Percentiles rank a stretch among this genome's conserved stretches.
phyloP scores from a whole-genome alignment of 2,113 vertebrate species.

The Clarias magur region DNA sequence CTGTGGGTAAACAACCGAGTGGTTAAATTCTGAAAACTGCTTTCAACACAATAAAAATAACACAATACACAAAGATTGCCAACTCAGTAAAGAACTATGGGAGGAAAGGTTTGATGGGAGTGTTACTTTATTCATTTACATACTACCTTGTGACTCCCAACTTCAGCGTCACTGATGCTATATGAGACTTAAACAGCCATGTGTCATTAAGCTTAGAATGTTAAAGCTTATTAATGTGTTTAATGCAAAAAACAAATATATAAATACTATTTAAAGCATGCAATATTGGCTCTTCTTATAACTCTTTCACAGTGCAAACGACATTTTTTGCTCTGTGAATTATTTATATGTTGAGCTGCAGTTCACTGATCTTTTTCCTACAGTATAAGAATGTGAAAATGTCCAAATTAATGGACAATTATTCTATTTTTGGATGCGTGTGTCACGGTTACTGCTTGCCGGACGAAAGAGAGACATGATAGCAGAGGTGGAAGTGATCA shows the following conservation, averaged over 20 bases:
- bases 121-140: not conserved
- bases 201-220: not conserved
- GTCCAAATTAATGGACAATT: conserved; percentile 1
- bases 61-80: not conserved
- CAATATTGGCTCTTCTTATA: not conserved
- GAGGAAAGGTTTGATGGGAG: not conserved
- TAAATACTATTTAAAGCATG: not conserved
- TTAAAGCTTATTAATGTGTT: not conserved
- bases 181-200: not conserved
- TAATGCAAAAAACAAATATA: not conserved
- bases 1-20: not conserved
- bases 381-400: not conserved
- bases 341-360: not conserved
- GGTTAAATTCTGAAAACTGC: not conserved
- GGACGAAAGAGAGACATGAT: no score
- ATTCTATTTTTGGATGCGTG: not conserved
- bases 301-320: not conserved
- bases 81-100: not conserved
- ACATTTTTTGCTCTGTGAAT: not conserved
- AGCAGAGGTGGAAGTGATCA: no score
- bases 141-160: not conserved
- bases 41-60: not conserved
- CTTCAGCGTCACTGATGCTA: not conserved
- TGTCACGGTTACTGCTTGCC: no score
- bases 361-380: not conserved